These are phyloP conservation scores for Cotesia glomerata DNA, from an alignment of 1,140 invertebrate species.

Conservation along the genomic window DNA sequence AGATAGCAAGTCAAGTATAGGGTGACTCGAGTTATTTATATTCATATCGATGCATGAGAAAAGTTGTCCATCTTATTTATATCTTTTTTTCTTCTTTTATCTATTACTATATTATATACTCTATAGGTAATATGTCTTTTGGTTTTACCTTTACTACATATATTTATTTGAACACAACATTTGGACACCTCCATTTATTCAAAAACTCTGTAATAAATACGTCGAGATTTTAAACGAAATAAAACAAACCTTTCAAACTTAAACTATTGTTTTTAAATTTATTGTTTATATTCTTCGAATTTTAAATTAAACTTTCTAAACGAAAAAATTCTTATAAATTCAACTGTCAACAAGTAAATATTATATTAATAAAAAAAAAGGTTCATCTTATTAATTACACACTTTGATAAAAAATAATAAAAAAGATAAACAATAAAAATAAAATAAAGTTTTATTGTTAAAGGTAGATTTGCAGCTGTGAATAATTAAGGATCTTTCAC, in stretches of 20 bases:
- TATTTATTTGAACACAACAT: neutral
- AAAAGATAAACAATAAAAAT: neutral
- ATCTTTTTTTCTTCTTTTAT: neutral
- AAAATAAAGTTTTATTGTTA: neutral
- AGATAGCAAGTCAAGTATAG: neutral
- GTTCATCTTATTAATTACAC: too few relatives aligned
- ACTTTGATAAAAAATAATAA: neutral
- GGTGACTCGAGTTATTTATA: slow-evolving; percentile 44
- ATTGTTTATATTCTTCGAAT: too few relatives aligned
- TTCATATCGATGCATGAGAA: slow-evolving; percentile 51
- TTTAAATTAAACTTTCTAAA: too few relatives aligned
- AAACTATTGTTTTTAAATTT: too few relatives aligned
- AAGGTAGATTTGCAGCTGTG: slow-evolving; percentile 20
- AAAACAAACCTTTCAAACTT: too few relatives aligned
- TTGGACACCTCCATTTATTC: neutral
- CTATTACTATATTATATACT: neutral
- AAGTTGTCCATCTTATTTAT: slow-evolving; percentile 43
- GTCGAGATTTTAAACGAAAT: slow-evolving; percentile 19
- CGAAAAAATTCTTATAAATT: too few relatives aligned
- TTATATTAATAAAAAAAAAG: too few relatives aligned
- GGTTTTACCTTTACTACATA: neutral
- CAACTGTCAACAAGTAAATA: too few relatives aligned
- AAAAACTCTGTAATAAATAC: neutral
- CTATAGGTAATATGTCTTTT: neutral
- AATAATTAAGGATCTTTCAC: slow-evolving; percentile 22